Conservation (phyloP, 2,113 vertebrate species). For the Girardinichthys multiradiatus region DNA sequence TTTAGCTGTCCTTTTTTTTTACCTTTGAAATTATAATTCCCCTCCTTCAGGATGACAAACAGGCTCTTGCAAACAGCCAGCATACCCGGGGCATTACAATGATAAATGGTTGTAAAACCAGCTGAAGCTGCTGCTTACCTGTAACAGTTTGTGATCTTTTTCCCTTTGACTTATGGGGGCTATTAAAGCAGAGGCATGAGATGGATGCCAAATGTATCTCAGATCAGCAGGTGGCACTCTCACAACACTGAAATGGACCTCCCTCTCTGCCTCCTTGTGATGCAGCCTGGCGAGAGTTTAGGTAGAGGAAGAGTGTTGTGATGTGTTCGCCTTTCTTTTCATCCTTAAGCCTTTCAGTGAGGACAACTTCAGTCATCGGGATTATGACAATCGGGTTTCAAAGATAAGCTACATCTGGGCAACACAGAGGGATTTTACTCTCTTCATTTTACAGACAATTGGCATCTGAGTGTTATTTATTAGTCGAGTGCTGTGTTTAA, state of each 20-base stretch:
- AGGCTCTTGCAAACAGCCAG: conserved; percentile 36
- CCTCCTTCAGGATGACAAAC: conserved; percentile 42
- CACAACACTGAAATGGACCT: conserved; percentile 46
- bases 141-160: background rate
- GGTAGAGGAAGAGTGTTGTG: background rate
- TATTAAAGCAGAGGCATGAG: background rate
- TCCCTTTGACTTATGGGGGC: conserved; percentile 15
- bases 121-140: conserved; percentile 30
- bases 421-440: background rate
- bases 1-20: conserved; percentile 3
- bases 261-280: background rate
- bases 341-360: conserved; percentile 33
- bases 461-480: conserved; percentile 1
- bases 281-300: conserved; percentile 9
- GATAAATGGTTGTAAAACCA: conserved; percentile 46
- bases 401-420: conserved; percentile 21
- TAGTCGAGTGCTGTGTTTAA: conserved; percentile 13
- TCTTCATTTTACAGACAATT: conserved; percentile 4
- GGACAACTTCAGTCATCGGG: conserved; percentile 25
- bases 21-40: conserved; percentile 10
- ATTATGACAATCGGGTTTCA: conserved; percentile 30
- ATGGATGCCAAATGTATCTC: conserved; percentile 23
- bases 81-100: conserved; percentile 25
- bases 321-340: conserved; percentile 49
- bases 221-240: conserved; percentile 78